Evolutionary conservation across 2,113 vertebrate species (phyloP).

Genomic region (Antechinus flavipes): DNA sequence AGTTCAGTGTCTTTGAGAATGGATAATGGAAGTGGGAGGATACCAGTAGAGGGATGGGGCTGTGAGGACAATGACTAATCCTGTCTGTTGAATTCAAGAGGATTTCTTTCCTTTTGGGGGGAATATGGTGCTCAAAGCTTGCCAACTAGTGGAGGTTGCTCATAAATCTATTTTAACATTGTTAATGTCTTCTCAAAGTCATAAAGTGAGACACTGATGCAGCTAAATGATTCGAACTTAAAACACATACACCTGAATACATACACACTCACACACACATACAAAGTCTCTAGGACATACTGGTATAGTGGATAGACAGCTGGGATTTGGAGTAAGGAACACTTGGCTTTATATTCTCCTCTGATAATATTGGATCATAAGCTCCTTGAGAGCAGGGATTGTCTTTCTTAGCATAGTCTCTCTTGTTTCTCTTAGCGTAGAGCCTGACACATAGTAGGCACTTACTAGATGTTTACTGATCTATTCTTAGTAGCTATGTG

Average conservation of each 20-base stretch:
- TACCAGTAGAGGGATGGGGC: background rate
- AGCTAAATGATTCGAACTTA: background rate
- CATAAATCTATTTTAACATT: background rate
- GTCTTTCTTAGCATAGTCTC: background rate
- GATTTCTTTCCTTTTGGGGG: background rate
- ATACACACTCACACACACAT: background rate
- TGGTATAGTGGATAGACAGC: background rate
- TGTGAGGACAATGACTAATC: background rate
- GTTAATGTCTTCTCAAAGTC: background rate
- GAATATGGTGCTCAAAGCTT: background rate
- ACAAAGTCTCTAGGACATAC: background rate
- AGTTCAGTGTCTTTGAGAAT: conserved; percentile 1
- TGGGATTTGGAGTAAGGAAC: background rate
- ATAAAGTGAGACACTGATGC: conserved; percentile 10
- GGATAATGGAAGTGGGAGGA: background rate
- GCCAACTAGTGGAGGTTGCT: background rate
- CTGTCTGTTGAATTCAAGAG: background rate
- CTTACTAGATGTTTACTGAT: background rate
- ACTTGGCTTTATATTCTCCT: background rate
- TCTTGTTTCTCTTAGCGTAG: background rate
- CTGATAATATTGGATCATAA: background rate
- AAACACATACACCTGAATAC: background rate
- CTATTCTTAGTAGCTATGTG: background rate
- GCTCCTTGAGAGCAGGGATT: background rate
- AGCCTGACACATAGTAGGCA: background rate